phyloP scores from a whole-genome alignment of 2,888 invertebrate species.

The Corbicula japonica region DNA sequence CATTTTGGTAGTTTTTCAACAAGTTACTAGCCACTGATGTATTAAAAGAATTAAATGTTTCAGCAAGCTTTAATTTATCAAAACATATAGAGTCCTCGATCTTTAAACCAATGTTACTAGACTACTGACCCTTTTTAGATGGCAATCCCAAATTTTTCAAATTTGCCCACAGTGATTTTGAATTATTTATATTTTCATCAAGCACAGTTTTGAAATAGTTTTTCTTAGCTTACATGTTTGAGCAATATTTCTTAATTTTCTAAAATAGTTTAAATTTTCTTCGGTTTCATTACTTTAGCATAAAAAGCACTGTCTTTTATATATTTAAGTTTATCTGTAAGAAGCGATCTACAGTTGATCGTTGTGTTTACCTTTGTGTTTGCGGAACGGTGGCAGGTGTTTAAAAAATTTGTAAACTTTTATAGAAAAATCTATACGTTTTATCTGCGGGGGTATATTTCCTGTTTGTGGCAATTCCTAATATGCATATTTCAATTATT shows the following conservation, averaged over 20 bases:
- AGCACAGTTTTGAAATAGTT: slow-evolving; percentile 18
- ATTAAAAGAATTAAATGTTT: slow-evolving; percentile 1
- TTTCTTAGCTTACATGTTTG: slow-evolving; percentile 6
- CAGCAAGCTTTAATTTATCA: slow-evolving; percentile 17
- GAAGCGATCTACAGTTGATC: too few relatives aligned
- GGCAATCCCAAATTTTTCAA: slow-evolving; percentile 4
- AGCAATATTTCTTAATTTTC: slow-evolving; percentile 18
- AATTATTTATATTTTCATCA: slow-evolving; percentile 8
- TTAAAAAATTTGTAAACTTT: too few relatives aligned
- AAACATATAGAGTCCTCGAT: slow-evolving; percentile 7
- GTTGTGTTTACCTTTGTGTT: too few relatives aligned
- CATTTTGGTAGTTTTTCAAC: too few relatives aligned
- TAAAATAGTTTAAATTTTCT: slow-evolving; percentile 15
- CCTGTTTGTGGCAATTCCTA: too few relatives aligned
- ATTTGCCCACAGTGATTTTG: slow-evolving; percentile 12
- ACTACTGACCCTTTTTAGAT: slow-evolving; percentile 8
- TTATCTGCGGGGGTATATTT: too few relatives aligned
- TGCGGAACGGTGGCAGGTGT: too few relatives aligned
- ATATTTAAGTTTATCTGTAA: too few relatives aligned
- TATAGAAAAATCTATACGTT: too few relatives aligned
- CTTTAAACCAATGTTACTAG: slow-evolving; percentile 9
- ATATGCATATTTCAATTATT: too few relatives aligned
- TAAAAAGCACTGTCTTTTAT: too few relatives aligned
- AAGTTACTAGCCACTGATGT: slow-evolving; percentile 17
- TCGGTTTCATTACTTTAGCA: slow-evolving; percentile 6